Conservation (phyloP, 2,797 vertebrate genomes). For the Rhinatrema bivittatum region DNA sequence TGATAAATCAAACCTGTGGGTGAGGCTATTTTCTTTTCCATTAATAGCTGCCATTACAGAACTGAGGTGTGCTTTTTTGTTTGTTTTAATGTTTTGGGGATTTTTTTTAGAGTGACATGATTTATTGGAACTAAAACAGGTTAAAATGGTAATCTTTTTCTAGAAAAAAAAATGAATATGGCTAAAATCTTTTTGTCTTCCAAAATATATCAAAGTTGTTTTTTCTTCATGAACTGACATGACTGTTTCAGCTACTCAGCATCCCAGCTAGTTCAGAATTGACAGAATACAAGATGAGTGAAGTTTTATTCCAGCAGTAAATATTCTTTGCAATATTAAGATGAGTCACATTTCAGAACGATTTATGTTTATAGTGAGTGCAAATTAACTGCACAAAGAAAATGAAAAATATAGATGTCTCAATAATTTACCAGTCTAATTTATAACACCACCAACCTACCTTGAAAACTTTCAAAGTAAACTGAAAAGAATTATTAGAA, state of each 20-base stretch:
- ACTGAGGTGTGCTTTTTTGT: too few species aligned
- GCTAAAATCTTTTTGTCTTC: too few species aligned
- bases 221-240: neutral
- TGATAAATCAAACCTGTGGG: too few species aligned
- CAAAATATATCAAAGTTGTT: too few species aligned
- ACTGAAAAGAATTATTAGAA: neutral
- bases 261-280: neutral
- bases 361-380: conserved; percentile 12
- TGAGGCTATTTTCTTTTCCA: too few species aligned
- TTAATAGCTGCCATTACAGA: too few species aligned
- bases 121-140: too few species aligned
- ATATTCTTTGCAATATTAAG: conserved; percentile 1
- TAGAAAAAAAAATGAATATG: too few species aligned
- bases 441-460: too few species aligned
- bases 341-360: conserved; percentile 4
- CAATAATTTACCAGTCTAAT: conserved; percentile 27
- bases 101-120: too few species aligned
- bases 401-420: conserved; percentile 5
- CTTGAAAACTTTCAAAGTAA: conserved; percentile 1
- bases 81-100: too few species aligned
- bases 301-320: conserved; percentile 6
- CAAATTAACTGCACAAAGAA: conserved; percentile 23
- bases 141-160: too few species aligned
- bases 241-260: neutral
- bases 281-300: conserved; percentile 6